Conservation (phyloP, 92 coral and sea anemone species). For the Desmophyllum pertusum region DNA sequence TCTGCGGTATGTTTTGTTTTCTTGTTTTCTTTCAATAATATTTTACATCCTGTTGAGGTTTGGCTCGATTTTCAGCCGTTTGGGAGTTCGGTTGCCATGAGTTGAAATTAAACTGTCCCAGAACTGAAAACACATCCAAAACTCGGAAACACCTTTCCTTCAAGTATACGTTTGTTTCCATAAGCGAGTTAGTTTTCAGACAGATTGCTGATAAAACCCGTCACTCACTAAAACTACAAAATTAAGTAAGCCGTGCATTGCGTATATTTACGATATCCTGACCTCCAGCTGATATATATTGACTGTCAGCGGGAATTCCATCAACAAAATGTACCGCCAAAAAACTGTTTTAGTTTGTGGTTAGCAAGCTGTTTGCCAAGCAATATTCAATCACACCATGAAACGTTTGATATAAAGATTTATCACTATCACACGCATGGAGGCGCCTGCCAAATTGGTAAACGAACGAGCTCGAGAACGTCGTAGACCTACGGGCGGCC, state of each 20-base stretch:
- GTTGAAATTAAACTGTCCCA: not conserved
- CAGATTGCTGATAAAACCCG: not conserved
- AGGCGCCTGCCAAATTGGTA: not conserved
- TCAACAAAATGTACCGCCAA: conserved; percentile 9
- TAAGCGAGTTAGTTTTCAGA: not conserved
- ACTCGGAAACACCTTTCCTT: not conserved
- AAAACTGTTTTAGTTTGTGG: not conserved
- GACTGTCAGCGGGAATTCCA: conserved; percentile 7
- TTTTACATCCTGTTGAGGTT: not conserved
- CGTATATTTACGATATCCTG: not conserved
- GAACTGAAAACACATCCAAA: not conserved
- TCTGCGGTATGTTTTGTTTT: not conserved
- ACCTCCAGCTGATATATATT: not conserved
- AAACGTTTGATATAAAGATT: not conserved
- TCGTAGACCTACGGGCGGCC: not conserved
- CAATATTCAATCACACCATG: not conserved
- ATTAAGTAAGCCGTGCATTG: not conserved
- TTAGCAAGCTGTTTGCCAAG: not conserved
- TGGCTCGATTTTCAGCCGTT: no score
- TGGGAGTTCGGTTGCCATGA: not conserved
- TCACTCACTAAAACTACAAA: not conserved
- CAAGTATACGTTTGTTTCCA: not conserved
- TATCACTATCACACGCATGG: not conserved
- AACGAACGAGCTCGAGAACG: no score
- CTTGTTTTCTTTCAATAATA: not conserved